These are phyloP conservation scores for Kuschelorhynchus macadamiae DNA, from an alignment of 2,888 invertebrate genomes.

Conservation along the genomic window DNA sequence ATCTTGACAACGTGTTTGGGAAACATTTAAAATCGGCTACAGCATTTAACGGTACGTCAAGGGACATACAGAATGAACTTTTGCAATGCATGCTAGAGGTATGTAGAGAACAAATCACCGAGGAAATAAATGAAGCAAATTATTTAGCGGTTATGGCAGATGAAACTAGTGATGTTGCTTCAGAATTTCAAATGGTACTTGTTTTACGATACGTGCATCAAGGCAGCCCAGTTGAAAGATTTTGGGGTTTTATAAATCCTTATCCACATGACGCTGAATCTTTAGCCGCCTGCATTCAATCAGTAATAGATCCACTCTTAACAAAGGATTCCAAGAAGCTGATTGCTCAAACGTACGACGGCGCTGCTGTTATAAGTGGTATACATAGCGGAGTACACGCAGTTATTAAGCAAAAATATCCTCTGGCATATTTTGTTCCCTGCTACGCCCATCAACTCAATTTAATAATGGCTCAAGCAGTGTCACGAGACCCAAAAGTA, in stretches of 20 bases:
- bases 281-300: constrained; percentile 20
- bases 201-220: constrained; percentile 21
- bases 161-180: constrained; percentile 9
- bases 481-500: constrained; percentile 1
- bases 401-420: constrained; percentile 9
- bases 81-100: constrained; percentile 13
- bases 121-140: neutral
- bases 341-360: constrained; percentile 21
- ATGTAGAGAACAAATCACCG: neutral
- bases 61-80: constrained; percentile 56
- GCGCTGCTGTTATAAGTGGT: constrained; percentile 18
- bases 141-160: neutral
- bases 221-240: constrained; percentile 28
- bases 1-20: constrained; percentile 36
- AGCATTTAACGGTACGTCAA: constrained; percentile 59
- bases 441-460: constrained; percentile 24
- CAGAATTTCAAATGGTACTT: constrained; percentile 15
- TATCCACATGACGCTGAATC: constrained; percentile 40
- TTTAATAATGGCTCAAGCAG: constrained; percentile 30
- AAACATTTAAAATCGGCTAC: neutral
- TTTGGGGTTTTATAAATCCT: constrained; percentile 38
- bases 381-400: constrained; percentile 2
- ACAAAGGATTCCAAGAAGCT: constrained; percentile 13
- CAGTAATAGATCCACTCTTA: constrained; percentile 24
- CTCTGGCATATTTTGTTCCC: constrained; percentile 12